Evolutionary conservation across 2,888 invertebrate species (phyloP), one percentile per base, ranked within the genome.

Genomic region (Lapara coniferarum): DNA sequence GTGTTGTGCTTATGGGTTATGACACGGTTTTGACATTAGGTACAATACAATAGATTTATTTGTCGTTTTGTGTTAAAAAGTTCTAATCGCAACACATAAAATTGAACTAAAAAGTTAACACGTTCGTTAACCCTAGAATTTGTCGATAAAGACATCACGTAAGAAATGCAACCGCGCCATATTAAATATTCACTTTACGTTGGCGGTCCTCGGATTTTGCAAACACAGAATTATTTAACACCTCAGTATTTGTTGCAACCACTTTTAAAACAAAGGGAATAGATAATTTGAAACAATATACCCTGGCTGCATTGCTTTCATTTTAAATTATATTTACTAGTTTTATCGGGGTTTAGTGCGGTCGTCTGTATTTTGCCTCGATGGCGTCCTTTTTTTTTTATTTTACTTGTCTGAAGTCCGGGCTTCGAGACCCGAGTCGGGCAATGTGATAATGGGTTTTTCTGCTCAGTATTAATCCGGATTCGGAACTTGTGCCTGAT

Each of bases 141-240:
- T 44, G n/a, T n/a, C 44, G n/a, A 6, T 5, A n/a, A 44, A 59
- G 44, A 16, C 44, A 4, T n/a, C 7, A 10, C 44, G 46, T 46
- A 59, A 59, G 46, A 59, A 59, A 46, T 59, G 59, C 46, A 56
- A 55, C 19, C 30, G 37, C 37, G 14, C 44, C 46, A 46, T 44
- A 59, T 59, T 59, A 59, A 59, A 10, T 59, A 59, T 59, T 59
- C 59, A 59, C 7, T 53, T 44, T 37, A n/a, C 46, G 16, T 10
- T 58, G 16, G 59, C 46, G 46, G 46, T 44, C n/a, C 16, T 44
- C 44, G n/a, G 59, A 16, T 59, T 59, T 59, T 16, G 59, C 46
- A 46, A 59, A 59, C 46, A 59, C 44, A 46, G 46, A 59, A 59
- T 59, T 12, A 59, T 46, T 59, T 59, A 59, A 44, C 59, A 46